These are phyloP conservation scores for Pollenia angustigena DNA, from an alignment of 2,888 invertebrate genomes.

Conservation along the genomic window DNA sequence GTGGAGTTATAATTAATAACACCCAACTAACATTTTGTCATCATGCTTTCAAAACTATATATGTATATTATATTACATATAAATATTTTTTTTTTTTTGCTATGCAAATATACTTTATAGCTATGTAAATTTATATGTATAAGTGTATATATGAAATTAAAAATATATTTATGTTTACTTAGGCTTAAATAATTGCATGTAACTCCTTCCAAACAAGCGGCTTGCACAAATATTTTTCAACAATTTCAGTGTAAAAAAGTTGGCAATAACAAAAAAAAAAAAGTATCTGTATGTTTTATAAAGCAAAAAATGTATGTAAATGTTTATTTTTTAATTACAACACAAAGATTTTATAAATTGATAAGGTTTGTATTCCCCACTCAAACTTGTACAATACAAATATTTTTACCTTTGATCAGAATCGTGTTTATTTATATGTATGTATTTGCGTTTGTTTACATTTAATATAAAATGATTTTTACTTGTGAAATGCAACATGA, in stretches of 20 bases:
- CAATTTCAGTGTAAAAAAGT: conserved; percentile 7
- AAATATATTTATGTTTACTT: conserved; percentile 46
- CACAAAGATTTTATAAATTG: conserved; percentile 62
- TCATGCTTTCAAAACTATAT: conserved; percentile 21
- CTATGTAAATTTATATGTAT: background rate
- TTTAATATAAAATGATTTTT: conserved; percentile 42
- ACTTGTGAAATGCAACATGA: conserved; percentile 44
- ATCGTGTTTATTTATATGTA: conserved; percentile 43
- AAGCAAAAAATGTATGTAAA: conserved; percentile 45
- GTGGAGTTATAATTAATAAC: background rate
- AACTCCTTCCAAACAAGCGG: background rate
- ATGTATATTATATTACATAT: no score
- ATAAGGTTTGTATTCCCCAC: conserved; percentile 43
- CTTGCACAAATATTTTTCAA: conserved; percentile 1
- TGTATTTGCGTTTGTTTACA: conserved; percentile 17
- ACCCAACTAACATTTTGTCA: conserved; percentile 32
- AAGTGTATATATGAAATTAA: background rate
- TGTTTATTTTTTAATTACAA: conserved; percentile 73
- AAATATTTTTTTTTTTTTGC: background rate
- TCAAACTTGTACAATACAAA: background rate
- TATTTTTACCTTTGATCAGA: conserved; percentile 39
- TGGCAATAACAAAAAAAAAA: background rate
- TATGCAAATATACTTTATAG: background rate
- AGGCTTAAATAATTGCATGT: conserved; percentile 62
- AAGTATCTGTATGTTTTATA: background rate